These are phyloP conservation scores for Selenia dentaria DNA, from an alignment of 2,888 invertebrate genomes.

Conservation along the genomic window DNA sequence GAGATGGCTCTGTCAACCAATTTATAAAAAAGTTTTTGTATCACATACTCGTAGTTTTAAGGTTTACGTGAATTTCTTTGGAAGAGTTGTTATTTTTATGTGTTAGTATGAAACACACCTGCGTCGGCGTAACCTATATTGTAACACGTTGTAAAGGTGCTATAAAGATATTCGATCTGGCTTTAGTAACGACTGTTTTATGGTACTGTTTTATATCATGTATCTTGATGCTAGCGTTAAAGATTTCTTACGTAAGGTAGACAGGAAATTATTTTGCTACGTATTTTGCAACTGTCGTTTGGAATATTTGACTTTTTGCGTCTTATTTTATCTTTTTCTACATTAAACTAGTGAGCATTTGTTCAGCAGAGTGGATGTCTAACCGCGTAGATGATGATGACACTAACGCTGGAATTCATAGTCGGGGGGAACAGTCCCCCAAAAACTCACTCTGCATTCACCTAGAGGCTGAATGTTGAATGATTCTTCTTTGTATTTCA, in stretches of 20 bases:
- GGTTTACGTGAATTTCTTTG: slow-evolving; percentile 20
- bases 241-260: slow-evolving; percentile 10
- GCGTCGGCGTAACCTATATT: slow-evolving; percentile 26
- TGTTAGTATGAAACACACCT: slow-evolving; percentile 27
- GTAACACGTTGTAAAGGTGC: slow-evolving; percentile 28
- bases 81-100: slow-evolving; percentile 29
- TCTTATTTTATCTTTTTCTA: no score
- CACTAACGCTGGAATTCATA: no score
- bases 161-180: slow-evolving; percentile 30
- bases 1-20: no score
- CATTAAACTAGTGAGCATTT: no score
- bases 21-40: no score
- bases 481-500: no score
- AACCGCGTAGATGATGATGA: no score
- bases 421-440: no score
- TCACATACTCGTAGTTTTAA: slow-evolving; percentile 8
- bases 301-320: no score
- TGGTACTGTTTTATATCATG: slow-evolving; percentile 21
- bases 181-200: slow-evolving; percentile 25
- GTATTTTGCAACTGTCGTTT: not conserved
- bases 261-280: slow-evolving; percentile 3
- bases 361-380: no score
- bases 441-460: no score
- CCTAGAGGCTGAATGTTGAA: no score
- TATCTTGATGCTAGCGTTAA: slow-evolving; percentile 5